Evolutionary conservation across 2,113 vertebrate genomes (phyloP).

Genomic region (Hylia prasina): DNA sequence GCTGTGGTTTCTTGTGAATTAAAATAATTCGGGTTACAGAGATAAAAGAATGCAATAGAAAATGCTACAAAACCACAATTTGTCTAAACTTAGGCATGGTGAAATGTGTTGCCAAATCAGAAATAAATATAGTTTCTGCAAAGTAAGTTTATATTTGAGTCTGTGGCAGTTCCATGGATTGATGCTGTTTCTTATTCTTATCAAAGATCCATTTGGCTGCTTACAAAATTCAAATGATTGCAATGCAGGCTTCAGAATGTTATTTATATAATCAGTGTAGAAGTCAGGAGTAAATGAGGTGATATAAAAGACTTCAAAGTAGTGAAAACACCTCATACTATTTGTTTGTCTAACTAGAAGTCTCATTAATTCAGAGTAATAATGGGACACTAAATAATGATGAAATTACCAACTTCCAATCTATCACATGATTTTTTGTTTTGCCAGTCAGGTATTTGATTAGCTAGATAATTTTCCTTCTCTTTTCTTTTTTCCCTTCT

Average conservation of each 20-base stretch:
- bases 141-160: neutral
- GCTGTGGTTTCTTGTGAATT: neutral
- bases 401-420: neutral
- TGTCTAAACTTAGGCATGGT: neutral
- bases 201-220: neutral
- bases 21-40: neutral
- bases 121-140: neutral
- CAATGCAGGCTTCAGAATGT: neutral
- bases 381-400: neutral
- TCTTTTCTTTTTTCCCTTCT: neutral
- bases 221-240: neutral
- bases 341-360: neutral
- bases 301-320: neutral
- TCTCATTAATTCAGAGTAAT: neutral
- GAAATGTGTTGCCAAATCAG: neutral
- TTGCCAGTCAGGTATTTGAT: neutral
- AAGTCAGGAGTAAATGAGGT: neutral
- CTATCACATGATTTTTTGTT: neutral
- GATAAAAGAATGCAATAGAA: neutral
- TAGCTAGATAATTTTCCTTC: neutral
- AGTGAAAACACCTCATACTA: neutral
- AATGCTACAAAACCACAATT: neutral
- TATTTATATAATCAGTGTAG: neutral
- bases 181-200: neutral
- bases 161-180: neutral